phyloP scores from a whole-genome alignment of 2,797 vertebrate genomes.

The Coregonus suidteri region DNA sequence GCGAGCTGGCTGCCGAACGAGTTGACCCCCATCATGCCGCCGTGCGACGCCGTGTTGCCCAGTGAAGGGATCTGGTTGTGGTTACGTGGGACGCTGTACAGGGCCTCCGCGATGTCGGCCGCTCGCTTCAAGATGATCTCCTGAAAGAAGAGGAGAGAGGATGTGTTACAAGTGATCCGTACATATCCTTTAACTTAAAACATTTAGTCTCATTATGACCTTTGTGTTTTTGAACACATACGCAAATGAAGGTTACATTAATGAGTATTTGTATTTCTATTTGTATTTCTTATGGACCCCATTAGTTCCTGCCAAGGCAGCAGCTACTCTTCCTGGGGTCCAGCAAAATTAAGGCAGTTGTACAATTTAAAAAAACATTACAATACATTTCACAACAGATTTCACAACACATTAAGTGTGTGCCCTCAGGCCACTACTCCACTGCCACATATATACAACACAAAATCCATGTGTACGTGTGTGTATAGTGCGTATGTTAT shows the following conservation, averaged over 20 bases:
- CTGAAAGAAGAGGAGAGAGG: conserved; percentile 58
- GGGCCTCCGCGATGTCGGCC: conserved; percentile 93
- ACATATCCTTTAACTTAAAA: too few species aligned
- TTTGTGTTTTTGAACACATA: not conserved
- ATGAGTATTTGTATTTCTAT: not conserved
- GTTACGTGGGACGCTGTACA: conserved; percentile 95
- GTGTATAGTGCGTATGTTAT: too few species aligned
- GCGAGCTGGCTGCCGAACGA: conserved; percentile 95
- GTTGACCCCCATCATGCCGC: conserved; percentile 97
- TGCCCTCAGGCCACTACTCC: too few species aligned
- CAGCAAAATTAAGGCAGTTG: too few species aligned
- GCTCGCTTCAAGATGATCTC: conserved; percentile 97
- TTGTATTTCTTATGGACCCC: too few species aligned
- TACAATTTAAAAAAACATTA: too few species aligned
- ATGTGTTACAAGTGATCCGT: not conserved
- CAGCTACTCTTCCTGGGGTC: too few species aligned
- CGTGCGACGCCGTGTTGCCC: conserved; percentile 89
- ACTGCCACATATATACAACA: too few species aligned
- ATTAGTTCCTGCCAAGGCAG: too few species aligned
- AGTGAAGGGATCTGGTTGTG: conserved; percentile 97
- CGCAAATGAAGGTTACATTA: not conserved
- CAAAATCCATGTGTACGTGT: too few species aligned
- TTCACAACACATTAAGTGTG: too few species aligned
- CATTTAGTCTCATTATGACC: not conserved
- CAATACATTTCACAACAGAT: too few species aligned